phyloP scores from a whole-genome alignment of 2,888 invertebrate genomes.

The Baccha elongata region DNA sequence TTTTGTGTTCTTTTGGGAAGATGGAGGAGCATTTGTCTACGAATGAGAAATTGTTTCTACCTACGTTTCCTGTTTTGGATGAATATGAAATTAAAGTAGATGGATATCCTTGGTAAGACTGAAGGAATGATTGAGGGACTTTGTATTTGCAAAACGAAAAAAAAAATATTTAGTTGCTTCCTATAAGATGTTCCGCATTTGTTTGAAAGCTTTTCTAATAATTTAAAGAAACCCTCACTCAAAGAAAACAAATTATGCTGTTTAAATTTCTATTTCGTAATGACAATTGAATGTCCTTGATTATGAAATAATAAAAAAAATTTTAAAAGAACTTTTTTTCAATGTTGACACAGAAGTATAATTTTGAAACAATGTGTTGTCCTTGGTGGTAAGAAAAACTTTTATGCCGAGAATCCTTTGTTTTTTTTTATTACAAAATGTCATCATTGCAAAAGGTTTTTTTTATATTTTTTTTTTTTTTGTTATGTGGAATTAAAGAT shows the following conservation, averaged over 20 bases:
- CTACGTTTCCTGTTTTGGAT: neutral
- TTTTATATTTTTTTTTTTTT: neutral
- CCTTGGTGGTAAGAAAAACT: neutral
- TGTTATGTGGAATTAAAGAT: constrained; percentile 11
- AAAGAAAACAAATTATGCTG: constrained; percentile 1
- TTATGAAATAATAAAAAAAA: neutral
- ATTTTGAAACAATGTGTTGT: constrained; percentile 6
- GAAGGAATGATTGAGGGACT: constrained; percentile 18
- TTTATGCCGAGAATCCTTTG: too few species aligned
- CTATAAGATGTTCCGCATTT: neutral
- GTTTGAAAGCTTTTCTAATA: neutral
- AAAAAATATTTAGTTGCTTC: neutral
- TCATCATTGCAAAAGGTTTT: neutral
- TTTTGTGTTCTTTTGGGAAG: neutral
- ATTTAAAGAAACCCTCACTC: neutral
- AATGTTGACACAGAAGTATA: neutral
- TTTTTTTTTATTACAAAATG: neutral
- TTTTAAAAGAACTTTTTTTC: constrained; percentile 1
- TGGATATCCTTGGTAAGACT: neutral
- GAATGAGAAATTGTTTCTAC: constrained; percentile 21
- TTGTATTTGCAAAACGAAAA: constrained; percentile 8
- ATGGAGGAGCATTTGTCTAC: constrained; percentile 11
- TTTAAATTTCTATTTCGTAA: constrained; percentile 2
- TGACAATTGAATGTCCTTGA: constrained; percentile 23
- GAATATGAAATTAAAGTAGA: constrained; percentile 1